Conservation (phyloP, 2,797 vertebrate species). For the Clarias laeviceps region DNA sequence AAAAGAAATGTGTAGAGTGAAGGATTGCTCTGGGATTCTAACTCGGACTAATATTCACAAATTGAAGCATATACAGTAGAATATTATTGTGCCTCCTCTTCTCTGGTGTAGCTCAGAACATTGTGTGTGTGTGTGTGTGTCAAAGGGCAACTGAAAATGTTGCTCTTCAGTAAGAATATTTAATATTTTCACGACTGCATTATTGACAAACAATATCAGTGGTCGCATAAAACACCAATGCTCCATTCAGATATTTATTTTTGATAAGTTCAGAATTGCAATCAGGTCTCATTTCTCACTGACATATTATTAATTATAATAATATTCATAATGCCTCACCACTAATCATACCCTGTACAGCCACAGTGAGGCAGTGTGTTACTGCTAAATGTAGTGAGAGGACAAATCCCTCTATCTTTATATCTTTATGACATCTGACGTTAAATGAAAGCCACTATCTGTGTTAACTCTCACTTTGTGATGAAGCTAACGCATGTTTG, state of each 20-base stretch:
- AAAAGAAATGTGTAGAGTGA: background rate
- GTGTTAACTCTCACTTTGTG: background rate
- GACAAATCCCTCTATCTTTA: background rate
- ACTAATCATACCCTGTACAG: background rate
- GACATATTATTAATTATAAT: background rate
- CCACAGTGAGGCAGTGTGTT: slow-evolving; percentile 40
- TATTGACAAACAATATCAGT: background rate
- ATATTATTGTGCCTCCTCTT: background rate
- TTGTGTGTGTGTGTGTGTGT: background rate
- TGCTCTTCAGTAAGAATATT: background rate
- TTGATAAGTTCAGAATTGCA: background rate
- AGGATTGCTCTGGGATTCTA: background rate
- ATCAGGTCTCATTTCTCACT: background rate
- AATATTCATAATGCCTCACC: background rate
- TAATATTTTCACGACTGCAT: background rate
- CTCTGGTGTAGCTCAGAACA: background rate
- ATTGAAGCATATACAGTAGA: background rate
- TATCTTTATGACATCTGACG: background rate
- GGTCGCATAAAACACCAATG: background rate
- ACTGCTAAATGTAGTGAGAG: background rate
- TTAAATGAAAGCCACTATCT: background rate
- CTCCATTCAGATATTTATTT: background rate
- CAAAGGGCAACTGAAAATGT: background rate
- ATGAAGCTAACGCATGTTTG: background rate
- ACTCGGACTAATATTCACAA: background rate